Evolutionary conservation across 2,113 vertebrate genomes (phyloP).

Genomic region (Tyto alba): DNA sequence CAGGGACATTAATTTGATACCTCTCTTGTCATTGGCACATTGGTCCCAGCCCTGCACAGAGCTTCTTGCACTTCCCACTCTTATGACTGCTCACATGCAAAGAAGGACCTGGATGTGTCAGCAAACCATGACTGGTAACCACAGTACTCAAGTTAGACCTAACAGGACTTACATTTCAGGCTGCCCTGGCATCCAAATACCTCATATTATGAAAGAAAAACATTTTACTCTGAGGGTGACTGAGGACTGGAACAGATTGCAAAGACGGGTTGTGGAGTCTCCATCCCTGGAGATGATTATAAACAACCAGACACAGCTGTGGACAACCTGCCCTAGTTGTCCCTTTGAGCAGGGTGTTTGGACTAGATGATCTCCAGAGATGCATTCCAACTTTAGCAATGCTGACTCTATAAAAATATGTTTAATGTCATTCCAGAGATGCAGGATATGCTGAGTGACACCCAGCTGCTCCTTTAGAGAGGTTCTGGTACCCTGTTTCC

Average conservation of each 20-base stretch:
- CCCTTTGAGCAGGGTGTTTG: background rate
- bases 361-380: background rate
- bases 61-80: background rate
- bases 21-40: fast-evolving
- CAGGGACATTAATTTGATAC: background rate
- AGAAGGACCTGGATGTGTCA: background rate
- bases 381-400: background rate
- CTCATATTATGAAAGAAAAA: background rate
- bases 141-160: background rate
- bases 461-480: background rate
- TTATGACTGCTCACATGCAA: background rate
- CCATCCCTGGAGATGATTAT: fast-evolving
- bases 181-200: background rate
- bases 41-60: background rate
- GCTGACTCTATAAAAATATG: background rate
- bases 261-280: background rate
- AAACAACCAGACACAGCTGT: background rate
- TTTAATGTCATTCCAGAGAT: background rate
- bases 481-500: background rate
- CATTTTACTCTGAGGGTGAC: background rate
- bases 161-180: background rate
- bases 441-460: background rate
- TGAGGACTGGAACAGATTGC: background rate
- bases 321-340: background rate
- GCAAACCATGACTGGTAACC: background rate